These are phyloP conservation scores for Clytia hemisphaerica DNA, from an alignment of 30 jellyfish, hydroid and myxozoan genomes.

Conservation along the genomic window DNA sequence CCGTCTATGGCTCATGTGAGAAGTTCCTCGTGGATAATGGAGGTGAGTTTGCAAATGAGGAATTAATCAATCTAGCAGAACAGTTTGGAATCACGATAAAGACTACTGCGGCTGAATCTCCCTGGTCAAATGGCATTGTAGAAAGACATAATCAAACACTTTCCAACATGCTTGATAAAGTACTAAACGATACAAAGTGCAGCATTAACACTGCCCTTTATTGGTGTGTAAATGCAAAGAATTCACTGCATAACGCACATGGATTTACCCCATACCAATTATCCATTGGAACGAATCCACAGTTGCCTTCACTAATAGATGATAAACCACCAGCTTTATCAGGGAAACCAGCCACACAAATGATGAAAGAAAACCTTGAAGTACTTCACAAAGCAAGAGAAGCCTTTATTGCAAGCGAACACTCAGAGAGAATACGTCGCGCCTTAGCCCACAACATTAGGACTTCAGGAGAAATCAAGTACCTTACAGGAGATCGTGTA, in stretches of 20 bases:
- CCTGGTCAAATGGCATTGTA: conserved; percentile 36
- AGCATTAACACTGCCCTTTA: neutral
- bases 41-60: conserved; percentile 25
- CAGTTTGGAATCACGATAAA: neutral
- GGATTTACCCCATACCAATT: conserved; percentile 25
- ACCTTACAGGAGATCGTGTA: conserved; percentile 21
- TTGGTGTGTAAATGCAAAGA: conserved; percentile 14
- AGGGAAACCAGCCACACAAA: conserved; percentile 17
- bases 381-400: too few relatives aligned
- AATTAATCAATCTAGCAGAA: conserved; percentile 14
- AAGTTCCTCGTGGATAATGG: conserved; percentile 34
- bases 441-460: neutral
- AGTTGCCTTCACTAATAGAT: conserved; percentile 16
- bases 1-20: conserved; percentile 17
- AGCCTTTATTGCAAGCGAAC: too few relatives aligned
- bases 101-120: conserved; percentile 42
- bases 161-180: conserved; percentile 1
- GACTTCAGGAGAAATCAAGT: neutral
- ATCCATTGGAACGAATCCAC: conserved; percentile 24
- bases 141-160: conserved; percentile 32
- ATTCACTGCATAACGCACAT: neutral
- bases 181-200: conserved; percentile 1
- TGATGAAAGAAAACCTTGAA: too few relatives aligned
- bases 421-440: too few relatives aligned
- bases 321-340: conserved; percentile 23